phyloP scores from a whole-genome alignment of 2,113 vertebrate genomes.

The Chloropsis cyanopogon region DNA sequence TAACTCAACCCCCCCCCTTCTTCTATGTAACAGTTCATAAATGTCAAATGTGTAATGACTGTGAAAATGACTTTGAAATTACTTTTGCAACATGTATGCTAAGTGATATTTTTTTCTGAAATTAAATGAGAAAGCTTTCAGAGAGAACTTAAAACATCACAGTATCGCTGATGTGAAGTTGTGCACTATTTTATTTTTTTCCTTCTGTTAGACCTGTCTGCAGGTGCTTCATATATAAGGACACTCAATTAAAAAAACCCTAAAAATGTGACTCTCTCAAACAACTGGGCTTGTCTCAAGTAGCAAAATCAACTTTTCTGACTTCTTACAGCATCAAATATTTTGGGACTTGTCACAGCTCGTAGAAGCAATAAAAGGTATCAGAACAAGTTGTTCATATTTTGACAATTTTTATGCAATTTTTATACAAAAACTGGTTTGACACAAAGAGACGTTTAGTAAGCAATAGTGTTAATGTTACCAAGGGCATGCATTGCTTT shows the following conservation, averaged over 20 bases:
- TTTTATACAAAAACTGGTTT: neutral
- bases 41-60: neutral
- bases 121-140: neutral
- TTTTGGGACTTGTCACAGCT: neutral
- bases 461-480: neutral
- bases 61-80: neutral
- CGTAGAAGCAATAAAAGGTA: neutral
- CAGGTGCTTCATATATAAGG: neutral
- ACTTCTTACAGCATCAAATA: neutral
- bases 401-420: neutral
- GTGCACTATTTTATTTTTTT: neutral
- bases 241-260: neutral
- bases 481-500: neutral
- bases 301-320: neutral
- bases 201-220: neutral
- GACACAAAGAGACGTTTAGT: neutral
- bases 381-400: neutral
- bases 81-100: neutral
- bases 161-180: neutral
- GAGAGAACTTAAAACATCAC: neutral
- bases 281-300: neutral
- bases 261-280: neutral
- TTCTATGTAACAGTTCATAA: neutral
- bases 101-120: neutral
- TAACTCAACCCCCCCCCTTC: neutral